Base-by-base conservation (phyloP, 64 coral and sea anemone species). In the Catalaphyllia jardinei region DNA sequence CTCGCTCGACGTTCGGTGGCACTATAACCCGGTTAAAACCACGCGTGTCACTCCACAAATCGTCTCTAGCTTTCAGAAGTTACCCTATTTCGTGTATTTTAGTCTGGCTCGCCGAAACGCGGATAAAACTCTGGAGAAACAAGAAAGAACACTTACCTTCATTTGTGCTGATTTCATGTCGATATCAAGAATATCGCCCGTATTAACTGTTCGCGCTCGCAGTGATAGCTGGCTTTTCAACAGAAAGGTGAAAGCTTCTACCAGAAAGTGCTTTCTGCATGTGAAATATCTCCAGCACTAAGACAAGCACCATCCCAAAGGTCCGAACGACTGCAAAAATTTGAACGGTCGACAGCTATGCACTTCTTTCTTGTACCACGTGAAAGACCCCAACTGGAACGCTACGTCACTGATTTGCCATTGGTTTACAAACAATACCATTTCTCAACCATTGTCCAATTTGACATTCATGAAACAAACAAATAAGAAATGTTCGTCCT, bases 141-240 rank as follows among this genome's bases (percentile, higher is more conserved):
- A 46, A 20, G 2, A 77, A 50, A 77, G 4, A 18, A 69, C 17
- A 46, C 19, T 50, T 77, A 24, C 74, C 74, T 38, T 77, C 74
- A 24, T 77, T 50, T 77, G 74, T 11, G 74, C 35, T 77, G 35
- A 77, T 77, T 77, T 77, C 74, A 77, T 77, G 35, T 49, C 74
- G 74, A 69, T 69, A 25, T 69, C 65, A 27, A 22, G 8, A 25
- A 24, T 24, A 25, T 22, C 18, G 18, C 6, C 1, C 10, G 22
- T 25, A 22, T 22, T 67, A 3, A 25, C 63, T 67, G 63, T 67
- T 67, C 22, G 22, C 25, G 22, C 24, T 69, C 65, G 10, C 10
- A 0, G 10, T n/a, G 39, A 24, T 42, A 77, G 74, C 74, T 49
- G 19, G 1, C 33, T 49, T 6, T 22, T 85, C n/a, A 24, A 71